Conservation (phyloP, 2,888 invertebrate species). For the Polyommatus icarus region DNA sequence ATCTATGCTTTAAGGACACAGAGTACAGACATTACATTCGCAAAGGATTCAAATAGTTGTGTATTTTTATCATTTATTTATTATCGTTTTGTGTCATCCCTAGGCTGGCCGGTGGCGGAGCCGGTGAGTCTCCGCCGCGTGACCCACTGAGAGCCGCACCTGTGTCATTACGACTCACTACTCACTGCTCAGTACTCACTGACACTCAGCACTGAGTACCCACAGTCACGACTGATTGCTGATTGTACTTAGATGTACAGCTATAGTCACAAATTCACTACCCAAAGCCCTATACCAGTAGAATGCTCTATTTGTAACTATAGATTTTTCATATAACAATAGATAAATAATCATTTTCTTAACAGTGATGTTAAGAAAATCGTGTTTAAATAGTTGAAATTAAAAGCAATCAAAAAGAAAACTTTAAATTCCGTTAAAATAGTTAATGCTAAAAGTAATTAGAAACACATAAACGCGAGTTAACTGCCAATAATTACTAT, state of each 20-base stretch:
- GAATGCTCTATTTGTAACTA: too few relatives aligned
- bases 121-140: neutral
- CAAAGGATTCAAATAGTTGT: too few relatives aligned
- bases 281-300: too few relatives aligned
- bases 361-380: neutral
- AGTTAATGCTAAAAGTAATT: neutral
- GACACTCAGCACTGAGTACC: neutral
- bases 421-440: neutral
- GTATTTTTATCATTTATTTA: neutral
- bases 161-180: neutral
- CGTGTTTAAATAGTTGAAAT: neutral
- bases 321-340: neutral
- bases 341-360: neutral
- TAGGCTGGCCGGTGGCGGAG: neutral
- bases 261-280: neutral
- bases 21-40: too few relatives aligned
- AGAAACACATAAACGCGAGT: neutral
- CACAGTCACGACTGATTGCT: neutral
- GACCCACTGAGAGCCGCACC: slow-evolving; percentile 9
- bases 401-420: slow-evolving; percentile 6
- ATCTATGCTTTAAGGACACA: too few relatives aligned
- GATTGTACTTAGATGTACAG: neutral
- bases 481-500: neutral
- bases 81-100: neutral
- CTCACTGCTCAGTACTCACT: neutral